A percentile compares a stretch with the other conserved stretches of the same genome.
phyloP scores from a whole-genome alignment of 2,797 vertebrate genomes.

The Steatocranus sp. region DNA sequence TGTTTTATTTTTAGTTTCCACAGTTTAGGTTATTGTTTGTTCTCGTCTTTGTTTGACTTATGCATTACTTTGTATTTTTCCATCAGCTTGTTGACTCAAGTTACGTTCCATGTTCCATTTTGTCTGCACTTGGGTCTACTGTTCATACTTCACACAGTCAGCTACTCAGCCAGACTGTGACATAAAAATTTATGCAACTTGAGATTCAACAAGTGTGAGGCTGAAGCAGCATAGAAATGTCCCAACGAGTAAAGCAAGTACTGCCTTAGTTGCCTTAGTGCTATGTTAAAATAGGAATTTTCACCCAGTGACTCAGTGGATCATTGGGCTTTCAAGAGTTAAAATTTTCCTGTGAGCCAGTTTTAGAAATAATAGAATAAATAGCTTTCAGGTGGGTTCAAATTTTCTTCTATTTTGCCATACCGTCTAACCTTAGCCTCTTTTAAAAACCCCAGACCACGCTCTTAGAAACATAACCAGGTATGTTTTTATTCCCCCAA shows the following conservation, averaged over 20 bases:
- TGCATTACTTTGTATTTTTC: neutral
- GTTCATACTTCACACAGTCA: neutral
- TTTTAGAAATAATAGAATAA: neutral
- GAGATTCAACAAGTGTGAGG: neutral
- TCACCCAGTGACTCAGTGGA: neutral
- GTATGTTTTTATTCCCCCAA: neutral
- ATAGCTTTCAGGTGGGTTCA: neutral
- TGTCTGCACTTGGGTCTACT: neutral
- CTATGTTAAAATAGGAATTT: neutral
- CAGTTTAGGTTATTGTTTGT: neutral
- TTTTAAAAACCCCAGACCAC: rapidly evolving
- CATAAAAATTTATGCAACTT: neutral
- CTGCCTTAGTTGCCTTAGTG: neutral
- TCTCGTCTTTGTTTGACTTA: neutral
- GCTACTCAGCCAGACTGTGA: neutral
- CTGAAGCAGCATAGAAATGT: neutral
- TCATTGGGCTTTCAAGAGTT: neutral
- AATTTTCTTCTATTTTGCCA: neutral
- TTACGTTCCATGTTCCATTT: neutral
- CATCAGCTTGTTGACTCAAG: neutral
- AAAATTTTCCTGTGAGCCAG: neutral
- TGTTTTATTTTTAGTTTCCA: neutral
- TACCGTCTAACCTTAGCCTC: neutral
- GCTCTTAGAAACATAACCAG: neutral
- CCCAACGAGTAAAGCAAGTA: neutral